Conservation (phyloP, 2,113 vertebrate genomes). For the Ageneiosus marmoratus region DNA sequence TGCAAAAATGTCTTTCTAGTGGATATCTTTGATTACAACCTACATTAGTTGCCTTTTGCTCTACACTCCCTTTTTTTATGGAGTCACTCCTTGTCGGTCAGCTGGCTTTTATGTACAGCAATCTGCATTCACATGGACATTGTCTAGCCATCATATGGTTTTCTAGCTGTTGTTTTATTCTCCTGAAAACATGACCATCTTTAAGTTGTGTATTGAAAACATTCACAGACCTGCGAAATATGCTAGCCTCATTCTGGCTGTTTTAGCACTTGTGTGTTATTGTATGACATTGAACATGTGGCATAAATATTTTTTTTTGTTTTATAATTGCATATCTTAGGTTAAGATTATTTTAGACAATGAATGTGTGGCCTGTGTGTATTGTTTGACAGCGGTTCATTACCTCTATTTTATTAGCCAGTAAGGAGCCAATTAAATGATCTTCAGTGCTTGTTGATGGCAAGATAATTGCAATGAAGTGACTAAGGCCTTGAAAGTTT, state of each 20-base stretch:
- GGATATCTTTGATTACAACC: neutral
- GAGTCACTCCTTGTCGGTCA: slow-evolving; percentile 3
- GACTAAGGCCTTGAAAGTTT: slow-evolving; percentile 33
- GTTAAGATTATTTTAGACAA: neutral
- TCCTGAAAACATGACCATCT: slow-evolving; percentile 53
- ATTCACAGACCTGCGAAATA: neutral
- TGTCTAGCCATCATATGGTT: neutral
- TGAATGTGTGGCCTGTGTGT: neutral
- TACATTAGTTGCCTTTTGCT: slow-evolving; percentile 46
- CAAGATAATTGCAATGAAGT: neutral
- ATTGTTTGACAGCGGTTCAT: slow-evolving; percentile 4
- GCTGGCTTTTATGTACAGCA: neutral
- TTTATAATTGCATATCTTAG: neutral
- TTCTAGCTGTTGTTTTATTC: slow-evolving; percentile 5
- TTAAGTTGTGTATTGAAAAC: slow-evolving; percentile 25
- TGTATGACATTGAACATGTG: slow-evolving; percentile 28
- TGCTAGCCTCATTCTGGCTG: neutral
- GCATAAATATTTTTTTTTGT: neutral
- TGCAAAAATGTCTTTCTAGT: slow-evolving; percentile 21
- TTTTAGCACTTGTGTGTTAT: slow-evolving; percentile 18
- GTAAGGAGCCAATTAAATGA: slow-evolving; percentile 20
- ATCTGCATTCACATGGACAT: neutral
- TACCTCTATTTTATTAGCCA: slow-evolving; percentile 29
- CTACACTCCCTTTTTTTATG: slow-evolving; percentile 24
- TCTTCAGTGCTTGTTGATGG: slow-evolving; percentile 16